A percentile compares a stretch with the other conserved stretches of the same genome.
Conservation (phyloP, 2,888 invertebrate genomes). For the Octonoba sinensis region DNA sequence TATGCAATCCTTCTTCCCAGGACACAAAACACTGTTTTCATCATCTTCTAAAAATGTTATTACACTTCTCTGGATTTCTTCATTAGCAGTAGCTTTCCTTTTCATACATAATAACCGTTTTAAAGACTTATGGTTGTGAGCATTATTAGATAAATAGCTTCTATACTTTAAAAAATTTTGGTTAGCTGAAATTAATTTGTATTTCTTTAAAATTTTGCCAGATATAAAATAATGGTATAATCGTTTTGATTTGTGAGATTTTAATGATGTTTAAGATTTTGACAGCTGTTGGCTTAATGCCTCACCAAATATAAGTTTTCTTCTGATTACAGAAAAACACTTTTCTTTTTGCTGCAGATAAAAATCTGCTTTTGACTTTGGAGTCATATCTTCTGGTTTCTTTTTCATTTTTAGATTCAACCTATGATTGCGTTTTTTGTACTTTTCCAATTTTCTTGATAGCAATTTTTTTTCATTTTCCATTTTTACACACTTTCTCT, state of each 20-base stretch:
- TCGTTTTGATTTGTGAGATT: neutral
- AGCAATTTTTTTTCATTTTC: neutral
- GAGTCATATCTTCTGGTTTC: neutral
- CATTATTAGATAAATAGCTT: neutral
- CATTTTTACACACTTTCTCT: neutral
- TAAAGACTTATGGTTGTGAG: neutral
- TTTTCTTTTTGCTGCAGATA: neutral
- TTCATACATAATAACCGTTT: neutral
- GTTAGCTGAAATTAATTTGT: neutral
- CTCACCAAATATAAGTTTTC: neutral
- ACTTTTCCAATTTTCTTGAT: neutral
- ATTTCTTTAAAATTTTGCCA: neutral
- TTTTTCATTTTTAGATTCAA: neutral
- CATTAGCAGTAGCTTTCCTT: neutral
- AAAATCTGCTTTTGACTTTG: neutral
- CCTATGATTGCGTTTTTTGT: neutral
- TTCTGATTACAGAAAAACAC: neutral
- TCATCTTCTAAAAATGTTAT: neutral
- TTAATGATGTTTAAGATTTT: neutral
- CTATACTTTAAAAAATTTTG: neutral
- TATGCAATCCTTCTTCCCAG: neutral
- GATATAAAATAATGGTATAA: neutral
- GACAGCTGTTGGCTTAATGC: neutral
- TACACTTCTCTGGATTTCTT: constrained; percentile 1
- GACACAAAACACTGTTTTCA: neutral